Conservation (phyloP, 2,888 invertebrate genomes). For the Venustoraphidia nigricollis region DNA sequence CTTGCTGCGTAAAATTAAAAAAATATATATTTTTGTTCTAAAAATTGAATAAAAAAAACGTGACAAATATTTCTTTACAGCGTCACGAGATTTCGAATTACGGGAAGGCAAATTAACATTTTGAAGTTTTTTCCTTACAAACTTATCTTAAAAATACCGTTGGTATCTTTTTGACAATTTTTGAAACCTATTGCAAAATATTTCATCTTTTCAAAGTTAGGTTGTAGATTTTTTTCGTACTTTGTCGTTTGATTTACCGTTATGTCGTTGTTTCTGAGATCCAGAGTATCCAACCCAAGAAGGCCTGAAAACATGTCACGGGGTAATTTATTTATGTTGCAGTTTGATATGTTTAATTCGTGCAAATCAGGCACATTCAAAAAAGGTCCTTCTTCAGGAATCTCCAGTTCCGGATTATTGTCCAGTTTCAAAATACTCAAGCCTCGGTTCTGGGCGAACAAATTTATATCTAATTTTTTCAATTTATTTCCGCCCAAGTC, state of each 20-base stretch:
- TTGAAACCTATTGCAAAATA: too few relatives aligned
- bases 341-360: constrained; percentile 24
- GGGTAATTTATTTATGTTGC: constrained; percentile 23
- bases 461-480: constrained; percentile 29
- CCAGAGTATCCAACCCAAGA: constrained; percentile 21
- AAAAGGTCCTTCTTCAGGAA: constrained; percentile 21
- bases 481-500: constrained; percentile 26
- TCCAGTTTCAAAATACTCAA: constrained; percentile 31
- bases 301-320: constrained; percentile 24
- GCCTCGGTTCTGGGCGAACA: constrained; percentile 25
- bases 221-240: too few relatives aligned
- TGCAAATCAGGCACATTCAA: constrained; percentile 22
- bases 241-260: constrained; percentile 6
- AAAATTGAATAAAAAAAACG: too few relatives aligned
- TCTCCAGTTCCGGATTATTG: constrained; percentile 23
- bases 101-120: too few relatives aligned
- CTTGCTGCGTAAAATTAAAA: too few relatives aligned
- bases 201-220: too few relatives aligned
- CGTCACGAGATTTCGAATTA: too few relatives aligned
- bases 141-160: too few relatives aligned
- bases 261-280: constrained; percentile 24
- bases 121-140: too few relatives aligned
- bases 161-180: too few relatives aligned
- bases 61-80: too few relatives aligned
- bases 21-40: too few relatives aligned